Percentiles rank a stretch among this genome's conserved stretches.
phyloP scores from a whole-genome alignment of 2,113 vertebrate species.

The Myodes glareolus region DNA sequence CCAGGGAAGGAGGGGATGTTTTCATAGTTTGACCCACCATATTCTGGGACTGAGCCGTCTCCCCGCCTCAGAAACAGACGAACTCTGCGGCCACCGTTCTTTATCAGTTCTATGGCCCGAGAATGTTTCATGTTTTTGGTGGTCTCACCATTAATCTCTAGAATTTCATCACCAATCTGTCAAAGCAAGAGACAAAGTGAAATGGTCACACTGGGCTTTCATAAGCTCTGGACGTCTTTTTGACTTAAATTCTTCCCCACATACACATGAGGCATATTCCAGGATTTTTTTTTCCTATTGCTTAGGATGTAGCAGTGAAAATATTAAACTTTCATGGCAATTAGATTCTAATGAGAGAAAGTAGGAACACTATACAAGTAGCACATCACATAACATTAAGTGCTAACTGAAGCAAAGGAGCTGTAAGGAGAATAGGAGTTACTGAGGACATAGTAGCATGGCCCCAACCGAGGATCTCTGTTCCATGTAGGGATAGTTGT shows the following conservation, averaged over 20 bases:
- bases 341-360: conserved; percentile 1
- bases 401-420: neutral
- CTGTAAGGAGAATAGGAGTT: neutral
- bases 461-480: no score
- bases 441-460: neutral
- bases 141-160: conserved; percentile 99
- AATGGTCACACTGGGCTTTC: neutral
- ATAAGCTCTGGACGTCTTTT: neutral
- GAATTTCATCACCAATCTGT: conserved; percentile 98
- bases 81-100: conserved; percentile 96
- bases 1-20: conserved; percentile 99
- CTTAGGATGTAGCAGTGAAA: neutral
- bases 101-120: conserved; percentile 99
- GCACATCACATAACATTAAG: neutral
- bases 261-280: neutral
- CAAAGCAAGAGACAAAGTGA: conserved; percentile 54
- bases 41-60: conserved; percentile 99
- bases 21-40: conserved; percentile 99
- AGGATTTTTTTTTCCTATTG: neutral
- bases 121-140: conserved; percentile 99
- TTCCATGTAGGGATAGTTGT: neutral
- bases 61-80: conserved; percentile 98
- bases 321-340: neutral
- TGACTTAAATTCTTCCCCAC: neutral
- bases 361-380: neutral